Base-by-base conservation (phyloP, 2,113 vertebrate species). In the Panurus biarmicus region DNA sequence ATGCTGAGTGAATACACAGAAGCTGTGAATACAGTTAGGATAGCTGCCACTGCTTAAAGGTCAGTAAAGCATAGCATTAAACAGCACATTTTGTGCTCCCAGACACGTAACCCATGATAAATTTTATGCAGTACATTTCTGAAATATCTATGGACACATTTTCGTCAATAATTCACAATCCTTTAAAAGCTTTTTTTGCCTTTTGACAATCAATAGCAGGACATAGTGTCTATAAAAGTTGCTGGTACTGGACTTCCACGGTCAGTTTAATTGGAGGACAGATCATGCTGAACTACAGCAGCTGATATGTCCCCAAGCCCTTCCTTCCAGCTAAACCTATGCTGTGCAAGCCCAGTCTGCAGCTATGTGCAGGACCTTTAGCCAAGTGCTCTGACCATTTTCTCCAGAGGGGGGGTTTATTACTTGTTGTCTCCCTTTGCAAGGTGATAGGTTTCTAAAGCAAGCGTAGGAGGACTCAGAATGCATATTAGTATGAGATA, bases 21-120 rank as follows among this genome's bases (percentile, higher is more conserved):
- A 96, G 95, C 96, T 94, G 65, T 54, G 86, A 96, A 90, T 92
- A 90, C 93, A 95, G 91, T 89, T 94, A 96, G 94, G 80, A 96
- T 94, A 96, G 97, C 96, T 97, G 96, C 90, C 93, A 87, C 91
- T 96, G 79, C 96, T 94, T 92, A 97, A 98, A 98, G 97, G 96
- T 97, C 97, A 97, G 94, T 81, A 92, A 86, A 91, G 92, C 94
- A 94, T 90, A 85, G 92, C 93, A 93, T 97, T 97, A 92, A 95
- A 92, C 5, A 56, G 78, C 79, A 91, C 84, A 75, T 90, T 93
- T 91, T 95, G 90, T 94, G 75, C 84, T 96, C 90, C 89, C 67
- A 87, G 91, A 96, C 94, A 95, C 73, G 78, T 96, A 94, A 96
- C 91, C 94, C 65, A 9, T 94, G 93, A 83, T 93, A 91, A 87